Percentiles rank a stretch among this genome's conserved stretches.
These are phyloP conservation scores for Pionites leucogaster DNA, from an alignment of 2,113 vertebrate genomes.

Conservation along the genomic window DNA sequence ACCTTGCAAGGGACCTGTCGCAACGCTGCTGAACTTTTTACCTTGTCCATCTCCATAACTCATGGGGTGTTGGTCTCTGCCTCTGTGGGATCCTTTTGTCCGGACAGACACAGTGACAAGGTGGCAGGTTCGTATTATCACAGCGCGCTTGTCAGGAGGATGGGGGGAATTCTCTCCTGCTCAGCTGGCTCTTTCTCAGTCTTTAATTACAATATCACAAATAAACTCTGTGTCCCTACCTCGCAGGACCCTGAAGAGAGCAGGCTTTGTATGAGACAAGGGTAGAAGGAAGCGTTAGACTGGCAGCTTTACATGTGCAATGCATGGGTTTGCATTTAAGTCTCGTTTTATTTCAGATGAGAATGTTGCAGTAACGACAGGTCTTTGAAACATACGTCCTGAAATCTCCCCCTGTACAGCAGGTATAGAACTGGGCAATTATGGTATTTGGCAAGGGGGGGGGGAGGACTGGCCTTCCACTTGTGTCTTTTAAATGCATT, in stretches of 20 bases:
- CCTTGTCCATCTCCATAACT: conserved; percentile 47
- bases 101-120: conserved; percentile 7
- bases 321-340: not conserved
- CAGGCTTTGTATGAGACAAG: not conserved
- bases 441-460: not conserved
- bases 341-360: not conserved
- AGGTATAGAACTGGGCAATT: not conserved
- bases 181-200: not conserved
- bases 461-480: not conserved
- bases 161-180: not conserved
- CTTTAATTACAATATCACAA: not conserved
- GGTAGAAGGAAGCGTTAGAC: not conserved
- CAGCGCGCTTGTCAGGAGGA: not conserved
- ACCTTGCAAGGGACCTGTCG: conserved; percentile 9
- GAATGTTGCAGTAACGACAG: not conserved
- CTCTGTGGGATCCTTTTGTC: conserved; percentile 54
- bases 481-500: conserved; percentile 4
- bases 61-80: conserved; percentile 8
- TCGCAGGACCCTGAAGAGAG: not conserved
- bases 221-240: not conserved
- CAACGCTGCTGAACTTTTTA: conserved; percentile 48
- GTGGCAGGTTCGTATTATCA: conserved; percentile 53
- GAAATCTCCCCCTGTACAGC: not conserved
- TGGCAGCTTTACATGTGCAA: not conserved
- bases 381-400: not conserved